Evolutionary conservation across 1,140 invertebrate genomes (phyloP), one percentile per base, ranked within the genome.

Genomic region (Holotrichia oblita): DNA sequence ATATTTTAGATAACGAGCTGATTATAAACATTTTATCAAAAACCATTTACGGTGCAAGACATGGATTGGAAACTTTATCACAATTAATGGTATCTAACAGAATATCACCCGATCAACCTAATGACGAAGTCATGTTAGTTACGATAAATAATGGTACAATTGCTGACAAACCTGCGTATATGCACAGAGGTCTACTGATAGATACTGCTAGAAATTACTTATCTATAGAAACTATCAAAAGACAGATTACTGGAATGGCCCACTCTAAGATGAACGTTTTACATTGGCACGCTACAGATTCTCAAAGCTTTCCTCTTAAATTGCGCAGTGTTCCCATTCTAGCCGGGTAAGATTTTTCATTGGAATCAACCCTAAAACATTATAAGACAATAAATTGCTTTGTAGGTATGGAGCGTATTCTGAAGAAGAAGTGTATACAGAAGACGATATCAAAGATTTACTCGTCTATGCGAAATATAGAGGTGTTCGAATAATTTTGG

Each of bases 281-380:
- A 41, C 95, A 97, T 84, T 96, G 95, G 94, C 95, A 97, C 83
- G 90, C 93, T 0, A 94, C 93, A 0, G 95, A 97, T 84, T 92
- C 94, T 0, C 95, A 96, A 79, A 95, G 94, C 83, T 96, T 96
- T 85, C 95, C 95, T 0, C 90, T 95, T 79, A 92, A 94, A 73
- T 93, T 93, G 0, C 89, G 88, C 1, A 88, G 91, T 20, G 91
- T 93, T 40, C 95, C 95, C 0, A 91, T 95, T 83, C 91, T 97
- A 89, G 91, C 93, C 0, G 90, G 89, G 88, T 94, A 85, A 85
- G 55, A 79, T 14, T 6, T 40, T 55, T 12, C 6, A 24, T 12
- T 76, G 75, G 24, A 20, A 41, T 14, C 6, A 69, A 27, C 9
- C 14, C 9, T 40, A 40, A 77, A 20, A 27, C 12, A 10, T 69